Percentiles rank a stretch among this genome's conserved stretches.
Evolutionary conservation across 2,113 vertebrate genomes (phyloP).

Genomic region (Vulpes vulpes): DNA sequence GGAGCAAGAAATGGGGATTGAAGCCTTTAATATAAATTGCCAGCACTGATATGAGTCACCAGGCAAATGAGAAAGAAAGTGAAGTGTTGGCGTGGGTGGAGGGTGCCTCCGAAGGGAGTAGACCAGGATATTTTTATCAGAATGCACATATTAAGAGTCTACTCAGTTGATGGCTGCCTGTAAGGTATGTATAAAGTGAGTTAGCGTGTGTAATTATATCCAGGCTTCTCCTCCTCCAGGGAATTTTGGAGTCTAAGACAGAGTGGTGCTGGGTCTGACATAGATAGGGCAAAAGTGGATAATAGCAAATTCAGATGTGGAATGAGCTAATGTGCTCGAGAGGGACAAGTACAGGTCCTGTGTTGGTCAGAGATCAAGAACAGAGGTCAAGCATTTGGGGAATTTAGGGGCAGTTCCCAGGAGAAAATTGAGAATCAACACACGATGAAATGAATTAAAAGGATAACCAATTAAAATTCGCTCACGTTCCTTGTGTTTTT

Average conservation of each 20-base stretch:
- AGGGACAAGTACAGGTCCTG: background rate
- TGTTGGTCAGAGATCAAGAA: background rate
- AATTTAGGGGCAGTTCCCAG: background rate
- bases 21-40: conserved; percentile 74
- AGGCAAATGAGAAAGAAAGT: conserved; percentile 74
- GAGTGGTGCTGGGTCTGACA: background rate
- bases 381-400: background rate
- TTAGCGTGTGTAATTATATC: conserved; percentile 25
- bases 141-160: conserved; percentile 71
- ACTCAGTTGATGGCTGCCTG: conserved; percentile 33
- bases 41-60: conserved; percentile 75
- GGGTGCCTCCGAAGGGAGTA: conserved; percentile 61
- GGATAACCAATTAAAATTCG: background rate
- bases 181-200: background rate
- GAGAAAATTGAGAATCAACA: background rate
- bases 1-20: conserved; percentile 38
- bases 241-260: conserved; percentile 40
- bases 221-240: background rate
- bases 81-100: conserved; percentile 69
- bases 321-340: background rate
- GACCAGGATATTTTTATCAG: conserved; percentile 78
- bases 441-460: background rate
- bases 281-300: background rate
- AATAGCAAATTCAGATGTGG: conserved; percentile 21
- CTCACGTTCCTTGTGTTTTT: background rate